phyloP scores from a whole-genome alignment of 2,888 invertebrate genomes.

The Ferdinandea cuprea region DNA sequence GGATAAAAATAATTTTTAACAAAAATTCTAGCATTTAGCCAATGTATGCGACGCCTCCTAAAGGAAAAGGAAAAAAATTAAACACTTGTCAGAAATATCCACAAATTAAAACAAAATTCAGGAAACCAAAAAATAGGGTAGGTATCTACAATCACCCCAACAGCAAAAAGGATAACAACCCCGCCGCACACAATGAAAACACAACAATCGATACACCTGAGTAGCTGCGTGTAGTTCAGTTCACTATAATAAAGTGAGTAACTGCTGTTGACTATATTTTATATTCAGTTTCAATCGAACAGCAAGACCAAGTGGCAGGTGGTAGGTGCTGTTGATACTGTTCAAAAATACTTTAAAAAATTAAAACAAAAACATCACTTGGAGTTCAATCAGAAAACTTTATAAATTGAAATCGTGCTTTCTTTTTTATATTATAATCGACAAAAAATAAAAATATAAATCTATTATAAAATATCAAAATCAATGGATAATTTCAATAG shows the following conservation, averaged over 20 bases:
- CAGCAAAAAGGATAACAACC: background rate
- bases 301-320: conserved; percentile 1
- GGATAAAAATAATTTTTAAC: no score
- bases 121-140: background rate
- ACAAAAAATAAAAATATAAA: conserved; percentile 23
- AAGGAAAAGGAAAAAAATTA: no score
- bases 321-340: background rate
- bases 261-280: no score
- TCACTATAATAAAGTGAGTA: no score
- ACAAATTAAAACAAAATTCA: background rate
- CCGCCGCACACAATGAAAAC: background rate
- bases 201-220: conserved; percentile 55
- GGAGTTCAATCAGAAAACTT: background rate
- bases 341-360: conserved; percentile 1
- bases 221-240: conserved; percentile 52
- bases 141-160: background rate
- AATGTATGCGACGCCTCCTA: no score
- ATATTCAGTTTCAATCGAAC: conserved; percentile 14
- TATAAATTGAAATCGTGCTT: conserved; percentile 42
- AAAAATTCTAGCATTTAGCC: no score
- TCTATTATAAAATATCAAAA: background rate
- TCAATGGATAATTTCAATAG: conserved; percentile 76
- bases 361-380: conserved; percentile 6
- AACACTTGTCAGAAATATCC: background rate
- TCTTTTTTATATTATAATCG: no score